Conservation (phyloP, 2,113 vertebrate species). For the Eublepharis macularius region DNA sequence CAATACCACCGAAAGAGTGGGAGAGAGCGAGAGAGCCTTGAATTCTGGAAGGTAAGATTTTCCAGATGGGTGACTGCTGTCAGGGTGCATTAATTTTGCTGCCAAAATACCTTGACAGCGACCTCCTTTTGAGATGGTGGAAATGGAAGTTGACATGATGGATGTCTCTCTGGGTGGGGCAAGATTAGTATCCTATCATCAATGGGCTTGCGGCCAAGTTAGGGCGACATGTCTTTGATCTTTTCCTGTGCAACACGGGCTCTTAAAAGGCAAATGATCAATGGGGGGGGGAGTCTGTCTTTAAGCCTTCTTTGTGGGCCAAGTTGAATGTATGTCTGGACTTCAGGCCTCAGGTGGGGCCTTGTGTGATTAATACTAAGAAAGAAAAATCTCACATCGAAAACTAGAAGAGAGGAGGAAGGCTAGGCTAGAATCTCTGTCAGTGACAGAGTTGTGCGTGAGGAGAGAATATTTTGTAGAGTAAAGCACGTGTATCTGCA, state of each 20-base stretch:
- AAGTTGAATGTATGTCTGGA: not conserved
- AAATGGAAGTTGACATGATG: slow-evolving; percentile 35
- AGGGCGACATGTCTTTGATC: not conserved
- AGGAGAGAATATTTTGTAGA: too few species aligned
- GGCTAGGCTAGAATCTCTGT: not conserved
- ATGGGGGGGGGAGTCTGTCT: not conserved
- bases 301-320: not conserved
- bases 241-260: not conserved
- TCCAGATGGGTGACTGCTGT: slow-evolving; percentile 46
- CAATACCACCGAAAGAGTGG: not conserved
- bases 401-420: not conserved
- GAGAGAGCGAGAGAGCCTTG: slow-evolving; percentile 21
- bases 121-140: slow-evolving; percentile 12
- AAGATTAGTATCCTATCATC: not conserved
- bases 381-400: not conserved
- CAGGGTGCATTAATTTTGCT: slow-evolving; percentile 5
- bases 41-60: slow-evolving; percentile 11
- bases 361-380: not conserved
- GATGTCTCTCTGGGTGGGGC: not conserved
- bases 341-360: not conserved
- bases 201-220: not conserved
- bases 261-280: not conserved
- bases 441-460: too few species aligned
- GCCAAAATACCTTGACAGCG: slow-evolving; percentile 37
- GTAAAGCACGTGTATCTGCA: too few species aligned